A percentile compares a stretch with the other conserved stretches of the same genome.
These are phyloP conservation scores for Pseudorhiza aurosa DNA, from an alignment of 30 jellyfish, hydroid and myxozoan genomes.

Conservation along the genomic window DNA sequence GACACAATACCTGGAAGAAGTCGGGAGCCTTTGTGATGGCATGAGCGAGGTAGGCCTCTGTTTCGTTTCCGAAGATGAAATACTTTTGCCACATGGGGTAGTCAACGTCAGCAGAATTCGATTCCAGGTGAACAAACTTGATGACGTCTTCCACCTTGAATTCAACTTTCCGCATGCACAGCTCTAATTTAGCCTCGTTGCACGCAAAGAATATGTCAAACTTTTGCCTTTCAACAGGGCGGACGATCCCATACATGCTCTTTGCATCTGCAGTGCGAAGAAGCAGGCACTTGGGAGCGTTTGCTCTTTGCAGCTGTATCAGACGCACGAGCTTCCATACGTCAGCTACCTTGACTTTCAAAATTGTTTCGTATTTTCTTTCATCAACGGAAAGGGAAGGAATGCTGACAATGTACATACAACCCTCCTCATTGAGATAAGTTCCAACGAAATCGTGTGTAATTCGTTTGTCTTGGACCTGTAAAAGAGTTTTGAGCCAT, in stretches of 20 bases:
- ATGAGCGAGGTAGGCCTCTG: background rate
- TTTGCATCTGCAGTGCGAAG: background rate
- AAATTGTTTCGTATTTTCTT: background rate
- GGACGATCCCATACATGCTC: slow-evolving; percentile 12
- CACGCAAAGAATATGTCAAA: background rate
- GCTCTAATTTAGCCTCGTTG: background rate
- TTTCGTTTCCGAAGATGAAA: background rate
- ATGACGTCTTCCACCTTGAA: slow-evolving; percentile 13
- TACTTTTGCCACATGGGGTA: slow-evolving; percentile 18
- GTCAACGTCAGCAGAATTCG: background rate
- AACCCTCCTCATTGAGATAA: background rate
- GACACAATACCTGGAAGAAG: slow-evolving; percentile 21
- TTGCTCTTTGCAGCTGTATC: background rate
- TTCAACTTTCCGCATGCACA: background rate
- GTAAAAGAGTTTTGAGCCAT: background rate
- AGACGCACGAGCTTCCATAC: background rate
- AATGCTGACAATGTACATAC: background rate
- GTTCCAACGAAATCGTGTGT: slow-evolving; percentile 12
- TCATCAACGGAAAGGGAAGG: background rate
- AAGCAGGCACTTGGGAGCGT: background rate
- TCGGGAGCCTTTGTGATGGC: slow-evolving; percentile 7
- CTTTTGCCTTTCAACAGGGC: background rate
- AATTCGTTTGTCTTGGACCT: slow-evolving; percentile 3
- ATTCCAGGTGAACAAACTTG: background rate
- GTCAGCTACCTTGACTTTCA: background rate